Conservation (phyloP, 2,888 invertebrate genomes). For the Steinernema carpocapsae region DNA sequence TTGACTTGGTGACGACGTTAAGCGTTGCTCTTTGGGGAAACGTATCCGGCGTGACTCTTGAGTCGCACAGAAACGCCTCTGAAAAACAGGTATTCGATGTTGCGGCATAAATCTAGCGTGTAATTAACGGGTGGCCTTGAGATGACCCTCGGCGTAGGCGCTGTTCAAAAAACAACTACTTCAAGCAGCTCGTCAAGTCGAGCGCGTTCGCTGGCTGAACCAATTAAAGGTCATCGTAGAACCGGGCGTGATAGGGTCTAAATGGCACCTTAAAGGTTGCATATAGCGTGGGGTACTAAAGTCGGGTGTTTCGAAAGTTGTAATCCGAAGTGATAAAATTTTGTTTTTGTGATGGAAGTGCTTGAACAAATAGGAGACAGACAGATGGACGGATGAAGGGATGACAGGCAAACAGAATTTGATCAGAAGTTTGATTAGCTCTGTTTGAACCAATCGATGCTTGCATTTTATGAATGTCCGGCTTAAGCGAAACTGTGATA, state of each 20-base stretch:
- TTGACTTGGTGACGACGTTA: background rate
- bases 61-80: no score
- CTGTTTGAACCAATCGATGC: no score
- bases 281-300: background rate
- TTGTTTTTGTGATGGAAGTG: background rate
- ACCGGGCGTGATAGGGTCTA: conserved; percentile 5
- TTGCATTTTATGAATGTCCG: no score
- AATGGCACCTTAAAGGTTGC: background rate
- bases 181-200: no score
- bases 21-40: background rate
- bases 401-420: no score
- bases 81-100: background rate
- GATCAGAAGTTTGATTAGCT: no score
- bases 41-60: background rate
- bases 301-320: background rate
- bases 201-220: background rate
- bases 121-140: background rate
- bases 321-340: background rate
- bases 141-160: background rate
- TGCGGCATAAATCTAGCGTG: conserved; percentile 10
- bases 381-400: no score
- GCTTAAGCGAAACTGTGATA: no score
- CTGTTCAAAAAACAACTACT: background rate
- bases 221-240: background rate
- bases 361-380: background rate